Conservation (phyloP, 2,888 invertebrate genomes). For the Ochropleura plecta region DNA sequence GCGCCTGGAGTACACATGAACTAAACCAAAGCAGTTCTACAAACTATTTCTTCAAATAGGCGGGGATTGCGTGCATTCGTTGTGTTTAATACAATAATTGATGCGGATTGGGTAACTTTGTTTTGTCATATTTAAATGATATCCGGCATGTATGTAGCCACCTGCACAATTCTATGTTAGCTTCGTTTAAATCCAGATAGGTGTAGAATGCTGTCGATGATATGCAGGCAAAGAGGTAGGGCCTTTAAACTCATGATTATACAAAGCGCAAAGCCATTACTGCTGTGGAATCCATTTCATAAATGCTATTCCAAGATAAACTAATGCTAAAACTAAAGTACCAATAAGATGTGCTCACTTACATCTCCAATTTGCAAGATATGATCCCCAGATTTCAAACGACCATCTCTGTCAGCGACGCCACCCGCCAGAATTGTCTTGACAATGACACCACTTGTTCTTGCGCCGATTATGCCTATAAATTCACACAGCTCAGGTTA, state of each 20-base stretch:
- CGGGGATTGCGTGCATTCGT: not conserved
- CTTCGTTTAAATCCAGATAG: not conserved
- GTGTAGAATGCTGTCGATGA: not conserved
- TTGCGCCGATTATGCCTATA: slow-evolving; percentile 97
- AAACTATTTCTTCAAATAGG: not conserved
- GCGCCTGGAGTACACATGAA: slow-evolving; percentile 72
- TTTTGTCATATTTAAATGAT: not conserved
- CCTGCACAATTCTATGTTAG: not conserved
- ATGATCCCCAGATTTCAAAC: slow-evolving; percentile 99
- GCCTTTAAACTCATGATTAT: not conserved
- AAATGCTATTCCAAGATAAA: not conserved
- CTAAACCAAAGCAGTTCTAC: no score
- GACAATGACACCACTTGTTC: slow-evolving; percentile 99
- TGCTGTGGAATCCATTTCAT: not conserved
- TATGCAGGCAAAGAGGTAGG: not conserved
- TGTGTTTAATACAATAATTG: not conserved
- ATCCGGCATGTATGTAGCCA: not conserved
- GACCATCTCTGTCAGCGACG: slow-evolving; percentile 99
- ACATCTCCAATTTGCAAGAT: slow-evolving; percentile 98
- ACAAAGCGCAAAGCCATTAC: not conserved
- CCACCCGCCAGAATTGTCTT: slow-evolving; percentile 99
- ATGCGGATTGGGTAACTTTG: not conserved
- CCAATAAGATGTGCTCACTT: slow-evolving; percentile 69
- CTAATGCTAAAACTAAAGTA: not conserved
- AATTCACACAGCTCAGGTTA: slow-evolving; percentile 7